phyloP scores from a whole-genome alignment of 2,113 vertebrate genomes.

The Piaya cayana region DNA sequence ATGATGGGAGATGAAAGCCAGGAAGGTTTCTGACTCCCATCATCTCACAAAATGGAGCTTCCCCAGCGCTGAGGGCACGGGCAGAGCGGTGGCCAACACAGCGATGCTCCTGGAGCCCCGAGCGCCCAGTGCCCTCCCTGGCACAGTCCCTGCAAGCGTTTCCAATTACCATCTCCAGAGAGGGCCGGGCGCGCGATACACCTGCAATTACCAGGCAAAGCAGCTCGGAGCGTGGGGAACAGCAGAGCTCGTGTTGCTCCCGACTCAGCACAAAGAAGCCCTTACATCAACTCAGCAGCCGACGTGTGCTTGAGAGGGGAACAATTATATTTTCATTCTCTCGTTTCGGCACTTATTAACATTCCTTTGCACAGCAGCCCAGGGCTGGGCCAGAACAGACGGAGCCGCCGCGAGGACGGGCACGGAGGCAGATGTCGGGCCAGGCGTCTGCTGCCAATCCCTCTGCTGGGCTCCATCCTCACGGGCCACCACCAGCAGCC shows the following conservation, averaged over 20 bases:
- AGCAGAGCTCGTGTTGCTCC: not conserved
- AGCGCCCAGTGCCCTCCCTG: not conserved
- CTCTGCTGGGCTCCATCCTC: not conserved
- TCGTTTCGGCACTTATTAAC: slow-evolving; percentile 2
- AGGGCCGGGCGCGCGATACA: not conserved
- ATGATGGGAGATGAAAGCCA: no score
- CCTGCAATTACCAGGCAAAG: not conserved
- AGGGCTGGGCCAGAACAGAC: not conserved
- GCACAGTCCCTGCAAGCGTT: no score
- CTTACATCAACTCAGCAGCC: not conserved
- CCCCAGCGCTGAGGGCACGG: accelerated
- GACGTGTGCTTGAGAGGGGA: not conserved
- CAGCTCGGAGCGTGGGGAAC: not conserved
- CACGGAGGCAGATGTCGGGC: not conserved
- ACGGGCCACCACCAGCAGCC: not conserved
- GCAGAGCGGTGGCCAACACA: not conserved
- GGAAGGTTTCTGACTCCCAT: no score
- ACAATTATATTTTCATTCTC: slow-evolving; percentile 27
- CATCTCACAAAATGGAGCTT: not conserved
- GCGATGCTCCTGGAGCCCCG: not conserved
- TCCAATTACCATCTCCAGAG: not conserved
- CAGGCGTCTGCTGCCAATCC: not conserved
- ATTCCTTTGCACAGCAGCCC: slow-evolving; percentile 1
- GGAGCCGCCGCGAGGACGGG: not conserved
- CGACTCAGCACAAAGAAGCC: slow-evolving; percentile 19